Conservation (phyloP, 2,888 invertebrate genomes). For the Lottia scabra region DNA sequence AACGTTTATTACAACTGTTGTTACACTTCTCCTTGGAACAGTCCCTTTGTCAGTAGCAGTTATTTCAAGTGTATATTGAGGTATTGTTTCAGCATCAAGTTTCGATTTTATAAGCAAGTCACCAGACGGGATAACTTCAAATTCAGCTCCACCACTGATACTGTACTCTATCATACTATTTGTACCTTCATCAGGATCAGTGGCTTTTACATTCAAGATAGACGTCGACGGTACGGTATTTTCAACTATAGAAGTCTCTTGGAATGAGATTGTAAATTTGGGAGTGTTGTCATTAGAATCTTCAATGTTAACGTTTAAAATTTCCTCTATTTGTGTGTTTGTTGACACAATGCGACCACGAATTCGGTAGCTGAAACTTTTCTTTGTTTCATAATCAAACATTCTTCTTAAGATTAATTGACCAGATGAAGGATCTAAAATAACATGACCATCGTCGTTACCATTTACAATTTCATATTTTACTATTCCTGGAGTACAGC, state of each 20-base stretch:
- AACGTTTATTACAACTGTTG: slow-evolving; percentile 39
- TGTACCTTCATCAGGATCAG: slow-evolving; percentile 45
- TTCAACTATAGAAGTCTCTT: slow-evolving; percentile 38
- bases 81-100: slow-evolving; percentile 20
- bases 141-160: slow-evolving; percentile 39
- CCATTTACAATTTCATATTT: slow-evolving; percentile 88
- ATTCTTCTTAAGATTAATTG: slow-evolving; percentile 31
- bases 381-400: slow-evolving; percentile 40
- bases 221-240: slow-evolving; percentile 23
- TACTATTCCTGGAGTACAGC: slow-evolving; percentile 14
- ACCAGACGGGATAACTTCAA: slow-evolving; percentile 35
- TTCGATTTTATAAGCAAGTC: slow-evolving; percentile 36
- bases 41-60: slow-evolving; percentile 43
- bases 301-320: slow-evolving; percentile 35
- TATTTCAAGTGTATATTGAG: slow-evolving; percentile 26
- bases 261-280: slow-evolving; percentile 30
- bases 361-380: slow-evolving; percentile 29
- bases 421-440: slow-evolving; percentile 33
- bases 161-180: slow-evolving; percentile 46
- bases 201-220: slow-evolving; percentile 37
- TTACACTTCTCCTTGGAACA: slow-evolving; percentile 33
- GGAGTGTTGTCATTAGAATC: slow-evolving; percentile 53
- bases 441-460: slow-evolving; percentile 77
- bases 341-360: slow-evolving; percentile 29
- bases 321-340: slow-evolving; percentile 25